phyloP scores from a whole-genome alignment of 2,888 invertebrate genomes.

The Steinernema scapterisci region DNA sequence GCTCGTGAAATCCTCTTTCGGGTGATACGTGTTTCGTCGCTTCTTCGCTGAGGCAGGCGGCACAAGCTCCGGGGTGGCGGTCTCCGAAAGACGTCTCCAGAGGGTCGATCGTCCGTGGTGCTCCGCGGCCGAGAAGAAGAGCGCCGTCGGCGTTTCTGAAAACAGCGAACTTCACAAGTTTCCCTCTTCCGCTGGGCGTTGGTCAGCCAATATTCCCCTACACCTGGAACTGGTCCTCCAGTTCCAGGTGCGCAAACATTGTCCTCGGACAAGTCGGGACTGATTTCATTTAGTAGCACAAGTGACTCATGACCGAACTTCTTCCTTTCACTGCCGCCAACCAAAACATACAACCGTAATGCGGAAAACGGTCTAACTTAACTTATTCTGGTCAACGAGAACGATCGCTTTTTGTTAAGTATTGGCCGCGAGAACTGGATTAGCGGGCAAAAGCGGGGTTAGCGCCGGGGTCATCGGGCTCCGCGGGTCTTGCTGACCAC shows the following conservation, averaged over 20 bases:
- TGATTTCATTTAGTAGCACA: neutral
- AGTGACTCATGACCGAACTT: neutral
- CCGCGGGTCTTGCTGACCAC: neutral
- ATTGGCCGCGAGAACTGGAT: neutral
- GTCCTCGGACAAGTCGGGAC: constrained; percentile 9
- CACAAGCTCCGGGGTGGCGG: neutral
- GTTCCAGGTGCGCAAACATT: neutral
- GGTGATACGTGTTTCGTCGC: constrained; percentile 33
- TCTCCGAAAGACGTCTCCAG: constrained; percentile 16
- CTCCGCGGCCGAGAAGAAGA: too few relatives aligned
- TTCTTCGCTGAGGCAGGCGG: constrained; percentile 20
- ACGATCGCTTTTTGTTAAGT: neutral
- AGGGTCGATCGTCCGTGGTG: neutral
- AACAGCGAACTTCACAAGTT: neutral
- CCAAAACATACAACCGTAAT: neutral
- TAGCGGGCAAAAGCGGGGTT: neutral
- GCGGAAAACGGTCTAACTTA: neutral
- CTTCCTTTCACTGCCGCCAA: neutral
- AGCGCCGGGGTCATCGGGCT: neutral
- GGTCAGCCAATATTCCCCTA: neutral
- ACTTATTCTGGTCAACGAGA: neutral
- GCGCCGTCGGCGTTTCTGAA: too few relatives aligned
- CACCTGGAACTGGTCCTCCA: constrained; percentile 26
- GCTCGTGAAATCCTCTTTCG: constrained; percentile 40
- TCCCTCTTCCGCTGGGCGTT: constrained; percentile 22